Conservation (phyloP, 2,888 invertebrate genomes). For the Pollenia angustigena region DNA sequence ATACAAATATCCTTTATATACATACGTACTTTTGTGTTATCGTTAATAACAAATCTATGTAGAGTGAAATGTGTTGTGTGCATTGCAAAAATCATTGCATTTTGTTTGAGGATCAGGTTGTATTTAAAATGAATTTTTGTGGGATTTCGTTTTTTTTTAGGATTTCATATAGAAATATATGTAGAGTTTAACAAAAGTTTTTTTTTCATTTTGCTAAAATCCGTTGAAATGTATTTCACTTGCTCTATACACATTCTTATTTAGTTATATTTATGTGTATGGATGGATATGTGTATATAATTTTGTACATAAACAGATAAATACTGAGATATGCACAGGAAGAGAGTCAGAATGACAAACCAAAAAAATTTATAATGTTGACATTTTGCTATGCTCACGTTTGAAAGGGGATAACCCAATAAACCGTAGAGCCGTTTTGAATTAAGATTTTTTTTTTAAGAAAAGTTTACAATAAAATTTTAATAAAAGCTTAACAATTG, state of each 20-base stretch:
- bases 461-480: background rate
- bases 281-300: background rate
- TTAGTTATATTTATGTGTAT: no score
- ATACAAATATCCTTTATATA: slow-evolving; percentile 2
- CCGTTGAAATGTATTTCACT: slow-evolving; percentile 36
- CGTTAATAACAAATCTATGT: slow-evolving; percentile 73
- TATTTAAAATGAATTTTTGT: background rate
- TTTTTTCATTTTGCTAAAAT: slow-evolving; percentile 33
- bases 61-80: slow-evolving; percentile 43
- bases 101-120: slow-evolving; percentile 48
- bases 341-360: background rate
- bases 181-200: slow-evolving; percentile 4
- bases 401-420: background rate
- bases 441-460: background rate
- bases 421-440: background rate
- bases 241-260: background rate
- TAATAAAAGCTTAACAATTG: background rate
- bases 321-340: background rate
- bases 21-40: slow-evolving; percentile 57
- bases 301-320: slow-evolving; percentile 11
- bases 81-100: slow-evolving; percentile 58
- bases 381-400: background rate
- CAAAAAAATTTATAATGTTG: background rate
- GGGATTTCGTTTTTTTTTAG: background rate
- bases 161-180: background rate